Evolutionary conservation across 2,113 vertebrate species (phyloP).

Genomic region (Sinocyclocheilus grahami): DNA sequence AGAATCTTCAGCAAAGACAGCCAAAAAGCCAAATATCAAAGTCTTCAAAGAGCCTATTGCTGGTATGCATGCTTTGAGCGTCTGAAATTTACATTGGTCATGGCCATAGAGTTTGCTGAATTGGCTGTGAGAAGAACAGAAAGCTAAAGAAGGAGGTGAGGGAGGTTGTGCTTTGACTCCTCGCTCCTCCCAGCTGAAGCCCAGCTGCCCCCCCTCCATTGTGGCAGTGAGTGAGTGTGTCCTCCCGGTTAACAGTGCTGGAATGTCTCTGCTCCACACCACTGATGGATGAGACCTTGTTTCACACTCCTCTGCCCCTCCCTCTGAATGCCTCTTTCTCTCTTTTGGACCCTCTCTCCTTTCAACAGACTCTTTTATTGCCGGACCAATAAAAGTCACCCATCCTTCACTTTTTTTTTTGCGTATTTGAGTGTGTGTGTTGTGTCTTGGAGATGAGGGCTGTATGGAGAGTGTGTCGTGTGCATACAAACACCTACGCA

Average conservation of each 20-base stretch:
- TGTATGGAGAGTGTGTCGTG: conserved; percentile 72
- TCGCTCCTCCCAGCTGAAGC: too few species aligned
- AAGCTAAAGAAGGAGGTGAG: background rate
- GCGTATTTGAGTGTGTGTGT: conserved; percentile 61
- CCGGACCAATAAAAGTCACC: conserved; percentile 81
- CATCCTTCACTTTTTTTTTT: conserved; percentile 75
- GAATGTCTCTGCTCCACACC: conserved; percentile 78
- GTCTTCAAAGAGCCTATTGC: too few species aligned
- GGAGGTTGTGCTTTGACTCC: too few species aligned
- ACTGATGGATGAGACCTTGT: conserved; percentile 84
- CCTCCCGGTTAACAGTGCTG: conserved; percentile 75
- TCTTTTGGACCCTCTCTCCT: conserved; percentile 74
- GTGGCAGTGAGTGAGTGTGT: conserved; percentile 78
- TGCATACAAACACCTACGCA: conserved; percentile 42
- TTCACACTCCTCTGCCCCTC: conserved; percentile 73
- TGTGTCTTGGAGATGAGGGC: conserved; percentile 61
- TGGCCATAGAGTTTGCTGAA: too few species aligned
- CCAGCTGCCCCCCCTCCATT: too few species aligned
- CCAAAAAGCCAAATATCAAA: conserved; percentile 3
- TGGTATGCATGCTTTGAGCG: too few species aligned
- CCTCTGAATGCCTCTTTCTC: conserved; percentile 75
- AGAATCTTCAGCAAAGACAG: conserved; percentile 3
- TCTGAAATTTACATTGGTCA: too few species aligned
- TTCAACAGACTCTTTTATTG: conserved; percentile 78
- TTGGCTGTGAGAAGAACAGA: conserved; percentile 31